Evolutionary conservation across 2,888 invertebrate species (phyloP).

Genomic region (Daptonema setosum): DNA sequence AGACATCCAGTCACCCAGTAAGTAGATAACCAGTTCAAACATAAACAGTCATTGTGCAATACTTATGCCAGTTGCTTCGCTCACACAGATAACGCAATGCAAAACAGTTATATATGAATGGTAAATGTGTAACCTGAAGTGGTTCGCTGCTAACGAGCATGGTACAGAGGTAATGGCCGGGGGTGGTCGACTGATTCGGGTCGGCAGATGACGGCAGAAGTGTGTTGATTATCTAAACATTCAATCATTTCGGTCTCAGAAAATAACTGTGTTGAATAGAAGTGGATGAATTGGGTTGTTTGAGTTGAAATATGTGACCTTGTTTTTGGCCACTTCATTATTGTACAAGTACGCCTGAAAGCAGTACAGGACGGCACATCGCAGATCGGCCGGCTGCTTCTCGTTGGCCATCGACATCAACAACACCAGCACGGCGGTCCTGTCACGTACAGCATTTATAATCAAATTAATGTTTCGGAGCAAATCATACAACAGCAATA

Average conservation of each 20-base stretch:
- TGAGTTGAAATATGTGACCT: slow-evolving; percentile 7
- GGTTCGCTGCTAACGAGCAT: neutral
- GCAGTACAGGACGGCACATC: slow-evolving; percentile 86
- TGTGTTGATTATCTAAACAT: slow-evolving; percentile 10
- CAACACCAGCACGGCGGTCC: slow-evolving; percentile 76
- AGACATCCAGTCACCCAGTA: no score
- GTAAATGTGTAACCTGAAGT: no score
- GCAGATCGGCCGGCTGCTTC: slow-evolving; percentile 66
- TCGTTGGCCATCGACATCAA: slow-evolving; percentile 97
- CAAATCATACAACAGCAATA: no score
- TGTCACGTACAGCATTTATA: slow-evolving; percentile 22
- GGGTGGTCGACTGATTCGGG: slow-evolving; percentile 9
- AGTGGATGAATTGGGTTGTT: no score
- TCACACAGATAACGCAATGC: no score
- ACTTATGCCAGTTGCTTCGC: no score
- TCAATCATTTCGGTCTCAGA: no score
- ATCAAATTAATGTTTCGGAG: neutral
- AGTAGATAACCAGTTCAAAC: no score
- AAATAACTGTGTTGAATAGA: no score
- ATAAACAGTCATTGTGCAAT: no score
- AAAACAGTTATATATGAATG: no score
- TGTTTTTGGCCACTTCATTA: slow-evolving; percentile 50
- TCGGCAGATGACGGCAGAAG: slow-evolving; percentile 11
- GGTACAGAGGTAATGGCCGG: neutral
- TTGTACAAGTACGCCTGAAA: slow-evolving; percentile 84